These are phyloP conservation scores for Petrocephalus sullivani DNA, from an alignment of 2,797 vertebrate genomes.

Conservation along the genomic window DNA sequence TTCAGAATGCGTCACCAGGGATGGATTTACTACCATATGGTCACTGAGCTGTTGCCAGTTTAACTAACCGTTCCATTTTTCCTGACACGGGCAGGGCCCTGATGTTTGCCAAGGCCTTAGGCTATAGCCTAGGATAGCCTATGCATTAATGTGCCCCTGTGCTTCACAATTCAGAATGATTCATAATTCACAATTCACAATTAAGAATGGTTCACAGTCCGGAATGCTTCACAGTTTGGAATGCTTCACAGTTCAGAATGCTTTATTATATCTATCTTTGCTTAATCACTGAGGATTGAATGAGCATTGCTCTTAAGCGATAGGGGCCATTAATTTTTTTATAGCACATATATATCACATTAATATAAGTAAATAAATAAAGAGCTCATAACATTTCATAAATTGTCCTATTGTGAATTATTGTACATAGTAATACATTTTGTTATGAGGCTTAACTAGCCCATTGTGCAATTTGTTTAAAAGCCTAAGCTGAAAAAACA, in stretches of 20 bases:
- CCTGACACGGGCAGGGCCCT: too few species aligned
- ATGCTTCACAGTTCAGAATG: background rate
- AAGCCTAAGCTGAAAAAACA: background rate
- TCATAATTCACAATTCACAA: background rate
- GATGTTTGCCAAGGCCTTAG: too few species aligned
- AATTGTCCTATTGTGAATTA: slow-evolving; percentile 5
- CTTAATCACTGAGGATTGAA: background rate
- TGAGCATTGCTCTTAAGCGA: background rate
- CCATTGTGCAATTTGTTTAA: slow-evolving; percentile 14
- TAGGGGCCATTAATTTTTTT: background rate
- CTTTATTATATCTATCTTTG: background rate
- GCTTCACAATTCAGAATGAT: background rate
- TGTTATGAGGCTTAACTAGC: background rate
- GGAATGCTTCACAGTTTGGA: background rate
- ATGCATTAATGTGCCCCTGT: too few species aligned
- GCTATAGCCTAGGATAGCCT: too few species aligned
- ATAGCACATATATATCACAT: background rate
- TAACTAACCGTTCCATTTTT: too few species aligned
- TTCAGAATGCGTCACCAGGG: too few species aligned
- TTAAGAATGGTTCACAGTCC: background rate
- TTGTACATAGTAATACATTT: slow-evolving; percentile 7
- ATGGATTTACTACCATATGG: too few species aligned
- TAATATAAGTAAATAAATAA: background rate
- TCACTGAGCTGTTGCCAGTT: too few species aligned
- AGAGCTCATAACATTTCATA: background rate